Evolutionary conservation across 2,113 vertebrate species (phyloP), one percentile per base, ranked within the genome.

Genomic region (Oryzias melastigma): DNA sequence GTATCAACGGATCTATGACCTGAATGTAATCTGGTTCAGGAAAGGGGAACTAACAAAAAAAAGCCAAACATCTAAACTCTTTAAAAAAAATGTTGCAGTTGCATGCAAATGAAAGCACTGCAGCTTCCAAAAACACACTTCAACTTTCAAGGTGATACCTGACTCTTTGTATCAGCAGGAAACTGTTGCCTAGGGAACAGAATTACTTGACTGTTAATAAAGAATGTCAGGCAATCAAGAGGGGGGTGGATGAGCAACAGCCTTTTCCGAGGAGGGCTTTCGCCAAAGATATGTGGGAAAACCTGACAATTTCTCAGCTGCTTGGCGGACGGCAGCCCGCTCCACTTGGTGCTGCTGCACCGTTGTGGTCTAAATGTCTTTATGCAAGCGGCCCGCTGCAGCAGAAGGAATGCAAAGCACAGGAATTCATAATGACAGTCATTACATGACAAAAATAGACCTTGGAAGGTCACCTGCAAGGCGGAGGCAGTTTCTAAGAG

Each of bases 161-260:
- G 78, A 78, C 78, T 77, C 80, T 82, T 82, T 84, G 84, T 83
- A 87, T 87, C 81, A 75, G 84, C 77, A 65, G 83, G 81, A 88
- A 81, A 69, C 83, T 59, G 87, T 90, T 89, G 82, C 89, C 84
- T 85, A 71, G 87, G 89, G 70, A 88, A 87, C 86, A 68, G 83
- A 85, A 87, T 85, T 83, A 87, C 85, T 83, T 87, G 82, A 84
- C 81, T 87, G 83, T 85, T 87, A 83, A 88, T 89, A 86, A 87
- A 89, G 86, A 80, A 87, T 88, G 86, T 88, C 86, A 84, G 81
- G 77, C 83, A 88, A 88, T 90, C 87, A 86, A 82, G 83, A 70
- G 83, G 62, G 73, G 82, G 78, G 78, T 78, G 77, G 70, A 85
- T 75, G 85, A 67, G 22, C 68, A 73, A 71, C 60, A 67, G 75